Conservation (phyloP, 2,888 invertebrate species). For the Melolontha melolontha region DNA sequence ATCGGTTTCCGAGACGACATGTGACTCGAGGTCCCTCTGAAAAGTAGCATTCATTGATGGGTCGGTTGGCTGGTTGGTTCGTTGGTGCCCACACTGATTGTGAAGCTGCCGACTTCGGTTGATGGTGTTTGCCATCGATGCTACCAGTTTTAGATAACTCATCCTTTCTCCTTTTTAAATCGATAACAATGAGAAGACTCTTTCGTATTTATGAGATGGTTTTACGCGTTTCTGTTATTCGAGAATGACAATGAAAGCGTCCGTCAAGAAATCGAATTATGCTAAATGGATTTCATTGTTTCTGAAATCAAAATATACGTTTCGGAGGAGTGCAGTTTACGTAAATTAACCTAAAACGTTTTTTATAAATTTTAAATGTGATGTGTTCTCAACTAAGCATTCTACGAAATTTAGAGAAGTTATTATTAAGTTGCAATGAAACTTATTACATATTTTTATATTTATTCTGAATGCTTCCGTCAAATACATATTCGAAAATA, state of each 20-base stretch:
- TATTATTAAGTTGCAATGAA: too few species aligned
- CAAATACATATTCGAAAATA: too few species aligned
- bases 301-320: constrained; percentile 32
- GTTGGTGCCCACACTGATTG: too few species aligned
- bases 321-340: constrained; percentile 23
- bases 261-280: constrained; percentile 37
- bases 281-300: constrained; percentile 38
- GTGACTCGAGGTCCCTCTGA: constrained; percentile 12
- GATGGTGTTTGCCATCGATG: constrained; percentile 20
- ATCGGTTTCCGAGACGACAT: constrained; percentile 41
- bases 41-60: constrained; percentile 30
- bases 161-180: constrained; percentile 38
- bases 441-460: too few species aligned
- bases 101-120: constrained; percentile 4
- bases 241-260: constrained; percentile 37
- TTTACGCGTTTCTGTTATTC: constrained; percentile 39
- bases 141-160: constrained; percentile 39
- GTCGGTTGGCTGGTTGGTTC: background rate
- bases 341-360: constrained; percentile 24
- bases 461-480: too few species aligned
- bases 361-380: too few species aligned
- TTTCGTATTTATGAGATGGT: constrained; percentile 40
- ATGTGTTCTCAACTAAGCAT: too few species aligned
- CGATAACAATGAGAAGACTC: constrained; percentile 40
- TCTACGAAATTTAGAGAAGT: too few species aligned